Conservation (phyloP, 1,140 invertebrate genomes). For the Panagrolaimus sp. region DNA sequence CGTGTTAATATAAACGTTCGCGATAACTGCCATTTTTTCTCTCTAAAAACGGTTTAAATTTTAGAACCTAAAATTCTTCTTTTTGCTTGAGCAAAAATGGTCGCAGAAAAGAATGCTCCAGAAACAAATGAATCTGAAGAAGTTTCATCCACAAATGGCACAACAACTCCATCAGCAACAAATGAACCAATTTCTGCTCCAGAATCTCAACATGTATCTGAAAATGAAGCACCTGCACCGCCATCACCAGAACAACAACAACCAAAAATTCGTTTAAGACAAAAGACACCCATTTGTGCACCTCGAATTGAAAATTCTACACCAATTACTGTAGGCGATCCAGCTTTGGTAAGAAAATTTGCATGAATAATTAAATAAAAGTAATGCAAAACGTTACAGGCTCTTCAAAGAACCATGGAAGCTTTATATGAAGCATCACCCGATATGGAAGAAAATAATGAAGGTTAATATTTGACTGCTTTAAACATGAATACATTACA, state of each 20-base stretch:
- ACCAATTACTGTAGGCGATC: background rate
- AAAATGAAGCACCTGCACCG: background rate
- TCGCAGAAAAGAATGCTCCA: background rate
- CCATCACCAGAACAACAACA: background rate
- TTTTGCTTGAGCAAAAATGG: background rate
- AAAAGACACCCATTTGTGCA: background rate
- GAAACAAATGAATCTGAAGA: slow-evolving; percentile 6
- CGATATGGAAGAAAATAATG: slow-evolving; percentile 25
- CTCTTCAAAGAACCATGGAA: slow-evolving; percentile 21
- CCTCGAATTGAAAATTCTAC: background rate
- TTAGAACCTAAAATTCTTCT: too few relatives aligned
- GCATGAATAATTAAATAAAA: too few relatives aligned
- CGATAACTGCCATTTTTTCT: too few relatives aligned
- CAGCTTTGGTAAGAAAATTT: too few relatives aligned
- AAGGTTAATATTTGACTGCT: background rate
- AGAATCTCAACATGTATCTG: too few relatives aligned
- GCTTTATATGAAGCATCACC: slow-evolving; percentile 13
- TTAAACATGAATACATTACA: background rate
- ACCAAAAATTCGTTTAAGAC: background rate
- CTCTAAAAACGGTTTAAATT: too few relatives aligned
- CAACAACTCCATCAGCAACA: background rate
- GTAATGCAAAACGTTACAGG: too few relatives aligned
- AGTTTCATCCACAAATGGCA: background rate
- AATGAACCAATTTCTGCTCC: too few relatives aligned
- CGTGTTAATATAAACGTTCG: too few relatives aligned